Conservation (phyloP, 2,888 invertebrate species). For the Arrhopalites spinosus region DNA sequence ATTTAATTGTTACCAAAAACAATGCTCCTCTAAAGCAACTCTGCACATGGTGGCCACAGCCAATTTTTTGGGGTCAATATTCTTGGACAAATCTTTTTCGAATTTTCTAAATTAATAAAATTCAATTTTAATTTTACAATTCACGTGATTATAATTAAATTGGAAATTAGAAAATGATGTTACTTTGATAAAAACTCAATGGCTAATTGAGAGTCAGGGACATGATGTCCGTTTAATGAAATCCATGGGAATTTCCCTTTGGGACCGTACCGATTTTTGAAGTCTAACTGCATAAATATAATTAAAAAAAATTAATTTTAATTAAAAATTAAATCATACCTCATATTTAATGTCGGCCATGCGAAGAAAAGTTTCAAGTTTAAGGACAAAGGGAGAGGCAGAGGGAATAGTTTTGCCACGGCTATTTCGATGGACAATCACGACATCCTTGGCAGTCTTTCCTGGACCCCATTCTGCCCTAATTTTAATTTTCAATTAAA, state of each 20-base stretch:
- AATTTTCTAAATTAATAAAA: slow-evolving; percentile 49
- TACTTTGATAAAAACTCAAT: slow-evolving; percentile 42
- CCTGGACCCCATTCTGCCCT: no score
- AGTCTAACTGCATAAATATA: slow-evolving; percentile 3
- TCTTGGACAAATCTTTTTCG: slow-evolving; percentile 56
- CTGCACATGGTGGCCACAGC: slow-evolving; percentile 58
- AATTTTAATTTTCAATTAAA: no score
- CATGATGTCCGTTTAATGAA: slow-evolving; percentile 48
- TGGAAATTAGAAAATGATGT: neutral
- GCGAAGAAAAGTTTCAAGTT: slow-evolving; percentile 41
- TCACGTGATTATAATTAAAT: no score
- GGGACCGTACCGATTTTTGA: slow-evolving; percentile 31
- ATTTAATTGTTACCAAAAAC: slow-evolving; percentile 57
- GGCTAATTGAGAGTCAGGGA: slow-evolving; percentile 47
- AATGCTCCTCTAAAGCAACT: slow-evolving; percentile 60
- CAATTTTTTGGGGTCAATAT: slow-evolving; percentile 56
- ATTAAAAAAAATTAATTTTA: neutral
- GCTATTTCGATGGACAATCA: no score
- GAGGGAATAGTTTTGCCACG: slow-evolving; percentile 20
- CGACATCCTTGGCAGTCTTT: no score
- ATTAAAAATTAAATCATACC: slow-evolving; percentile 14
- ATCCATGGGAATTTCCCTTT: slow-evolving; percentile 52
- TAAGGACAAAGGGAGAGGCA: slow-evolving; percentile 39
- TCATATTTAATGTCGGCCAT: slow-evolving; percentile 44
- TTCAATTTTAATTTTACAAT: no score